phyloP scores from a whole-genome alignment of 2,113 vertebrate species.

The Gila orcuttii region DNA sequence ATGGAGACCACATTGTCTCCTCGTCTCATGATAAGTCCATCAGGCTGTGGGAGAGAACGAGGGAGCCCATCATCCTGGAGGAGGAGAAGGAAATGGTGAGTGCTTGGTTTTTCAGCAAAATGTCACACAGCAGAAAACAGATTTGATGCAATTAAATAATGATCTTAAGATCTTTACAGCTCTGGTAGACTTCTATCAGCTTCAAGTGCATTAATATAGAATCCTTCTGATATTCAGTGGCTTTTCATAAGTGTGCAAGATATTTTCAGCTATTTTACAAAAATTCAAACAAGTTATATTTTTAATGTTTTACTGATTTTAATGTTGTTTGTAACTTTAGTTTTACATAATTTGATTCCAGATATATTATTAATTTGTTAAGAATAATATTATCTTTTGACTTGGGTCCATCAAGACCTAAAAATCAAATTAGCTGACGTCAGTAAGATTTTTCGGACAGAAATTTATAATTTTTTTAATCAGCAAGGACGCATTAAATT shows the following conservation, averaged over 20 bases:
- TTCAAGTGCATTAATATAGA: background rate
- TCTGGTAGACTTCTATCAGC: background rate
- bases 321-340: no score
- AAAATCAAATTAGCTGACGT: background rate
- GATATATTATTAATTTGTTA: no score
- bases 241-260: background rate
- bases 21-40: constrained; percentile 95
- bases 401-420: no score
- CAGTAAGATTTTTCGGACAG: no score
- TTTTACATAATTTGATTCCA: no score
- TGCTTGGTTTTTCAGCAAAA: background rate
- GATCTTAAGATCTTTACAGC: background rate
- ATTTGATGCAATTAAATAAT: background rate
- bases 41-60: constrained; percentile 94
- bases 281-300: background rate
- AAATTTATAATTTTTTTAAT: no score
- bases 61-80: constrained; percentile 92
- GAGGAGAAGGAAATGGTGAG: constrained; percentile 95
- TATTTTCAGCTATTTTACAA: background rate
- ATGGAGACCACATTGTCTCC: constrained; percentile 90
- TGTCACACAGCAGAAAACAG: background rate
- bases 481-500: no score
- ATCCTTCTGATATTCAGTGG: background rate
- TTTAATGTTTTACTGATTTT: background rate
- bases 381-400: no score